Conservation (phyloP, 2,888 invertebrate genomes). For the Ochropacha duplaris region DNA sequence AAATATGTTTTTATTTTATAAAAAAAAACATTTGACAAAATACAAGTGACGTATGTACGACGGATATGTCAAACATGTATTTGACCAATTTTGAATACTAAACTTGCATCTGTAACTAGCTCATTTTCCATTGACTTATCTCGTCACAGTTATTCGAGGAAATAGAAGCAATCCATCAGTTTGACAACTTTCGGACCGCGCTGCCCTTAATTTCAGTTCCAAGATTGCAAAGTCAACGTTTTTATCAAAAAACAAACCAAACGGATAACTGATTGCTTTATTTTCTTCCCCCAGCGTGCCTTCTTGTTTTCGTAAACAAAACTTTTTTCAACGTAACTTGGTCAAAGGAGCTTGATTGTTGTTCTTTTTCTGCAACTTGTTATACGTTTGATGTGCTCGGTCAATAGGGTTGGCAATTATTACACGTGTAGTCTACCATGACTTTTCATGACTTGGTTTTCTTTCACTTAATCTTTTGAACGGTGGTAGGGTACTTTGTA, state of each 20-base stretch:
- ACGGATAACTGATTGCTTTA: conserved; percentile 63
- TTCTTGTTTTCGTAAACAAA: conserved; percentile 45
- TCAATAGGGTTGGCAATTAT: background rate
- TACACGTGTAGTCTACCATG: no score
- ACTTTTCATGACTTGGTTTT: background rate
- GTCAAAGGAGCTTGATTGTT: conserved; percentile 31
- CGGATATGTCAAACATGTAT: no score
- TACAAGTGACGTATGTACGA: no score
- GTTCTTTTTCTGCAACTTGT: conserved; percentile 30
- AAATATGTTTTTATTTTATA: no score
- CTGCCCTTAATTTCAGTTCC: conserved; percentile 38
- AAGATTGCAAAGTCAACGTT: conserved; percentile 55
- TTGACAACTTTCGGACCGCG: conserved; percentile 20
- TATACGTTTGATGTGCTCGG: conserved; percentile 23
- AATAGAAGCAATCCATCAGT: background rate
- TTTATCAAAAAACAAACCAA: conserved; percentile 59
- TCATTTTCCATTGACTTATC: background rate
- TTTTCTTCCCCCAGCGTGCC: conserved; percentile 32
- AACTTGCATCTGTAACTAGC: no score
- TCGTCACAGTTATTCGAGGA: background rate
- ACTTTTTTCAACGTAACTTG: conserved; percentile 35
- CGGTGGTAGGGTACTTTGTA: no score
- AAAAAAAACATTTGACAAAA: no score
- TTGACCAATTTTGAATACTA: no score
- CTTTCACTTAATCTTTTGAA: no score